These are phyloP conservation scores for Arothron firmamentum DNA, from an alignment of 2,113 vertebrate genomes.

Conservation along the genomic window DNA sequence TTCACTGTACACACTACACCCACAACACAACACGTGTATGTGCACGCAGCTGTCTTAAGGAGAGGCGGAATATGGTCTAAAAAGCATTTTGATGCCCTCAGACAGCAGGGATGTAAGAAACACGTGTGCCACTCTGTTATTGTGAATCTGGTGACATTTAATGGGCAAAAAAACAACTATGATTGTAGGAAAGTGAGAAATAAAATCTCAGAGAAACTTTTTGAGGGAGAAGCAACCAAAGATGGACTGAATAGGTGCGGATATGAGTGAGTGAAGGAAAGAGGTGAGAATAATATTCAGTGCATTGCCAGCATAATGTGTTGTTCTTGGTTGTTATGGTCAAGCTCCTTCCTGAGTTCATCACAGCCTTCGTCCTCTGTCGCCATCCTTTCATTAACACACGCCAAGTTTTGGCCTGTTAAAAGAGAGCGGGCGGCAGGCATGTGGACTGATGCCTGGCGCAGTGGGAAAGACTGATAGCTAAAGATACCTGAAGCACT, in stretches of 20 bases:
- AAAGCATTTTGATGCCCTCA: constrained; percentile 41
- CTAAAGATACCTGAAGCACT: constrained; percentile 31
- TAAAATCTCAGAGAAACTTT: background rate
- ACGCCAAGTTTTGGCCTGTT: constrained; percentile 35
- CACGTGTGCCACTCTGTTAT: constrained; percentile 45
- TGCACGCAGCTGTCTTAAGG: constrained; percentile 60
- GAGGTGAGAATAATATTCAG: background rate
- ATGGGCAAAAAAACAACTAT: constrained; percentile 19
- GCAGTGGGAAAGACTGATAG: constrained; percentile 40
- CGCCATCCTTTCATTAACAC: constrained; percentile 1
- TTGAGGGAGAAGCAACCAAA: constrained; percentile 10
- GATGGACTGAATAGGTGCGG: constrained; percentile 4
- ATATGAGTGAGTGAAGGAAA: constrained; percentile 2
- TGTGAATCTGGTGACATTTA: constrained; percentile 37
- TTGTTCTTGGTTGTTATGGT: background rate
- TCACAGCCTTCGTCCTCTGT: background rate
- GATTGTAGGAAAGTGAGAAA: background rate
- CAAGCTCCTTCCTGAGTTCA: background rate
- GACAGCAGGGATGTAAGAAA: constrained; percentile 32
- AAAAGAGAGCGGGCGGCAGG: constrained; percentile 42
- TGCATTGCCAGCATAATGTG: background rate
- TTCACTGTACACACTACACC: constrained; percentile 40
- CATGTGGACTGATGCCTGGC: constrained; percentile 44
- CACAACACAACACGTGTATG: constrained; percentile 52
- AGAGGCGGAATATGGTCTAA: constrained; percentile 42